These are phyloP conservation scores for Leptinotarsa texana DNA, from an alignment of 1,140 invertebrate species.

Conservation along the genomic window DNA sequence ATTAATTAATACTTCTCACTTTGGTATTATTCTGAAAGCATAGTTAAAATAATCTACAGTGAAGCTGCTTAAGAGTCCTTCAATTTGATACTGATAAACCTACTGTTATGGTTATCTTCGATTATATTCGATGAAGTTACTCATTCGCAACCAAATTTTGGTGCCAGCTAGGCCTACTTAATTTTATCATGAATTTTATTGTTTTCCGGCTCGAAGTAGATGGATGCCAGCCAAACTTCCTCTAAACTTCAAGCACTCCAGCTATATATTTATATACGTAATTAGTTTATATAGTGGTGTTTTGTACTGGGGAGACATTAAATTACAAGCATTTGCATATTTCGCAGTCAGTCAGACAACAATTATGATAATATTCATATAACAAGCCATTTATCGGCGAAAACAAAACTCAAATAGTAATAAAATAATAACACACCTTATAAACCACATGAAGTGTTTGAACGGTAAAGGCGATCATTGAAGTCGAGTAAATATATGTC, in stretches of 20 bases:
- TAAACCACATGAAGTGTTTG: constrained; percentile 48
- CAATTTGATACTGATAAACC: too few relatives aligned
- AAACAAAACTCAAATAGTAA: constrained; percentile 50
- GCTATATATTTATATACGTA: constrained; percentile 31
- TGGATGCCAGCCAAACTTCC: constrained; percentile 4
- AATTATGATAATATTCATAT: constrained; percentile 50
- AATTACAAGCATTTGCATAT: constrained; percentile 46
- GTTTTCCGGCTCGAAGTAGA: background rate
- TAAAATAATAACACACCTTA: constrained; percentile 53
- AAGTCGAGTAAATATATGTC: too few relatives aligned
- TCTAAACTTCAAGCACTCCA: constrained; percentile 29
- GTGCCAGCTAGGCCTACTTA: too few relatives aligned
- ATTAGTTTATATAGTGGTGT: constrained; percentile 49
- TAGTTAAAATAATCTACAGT: too few relatives aligned
- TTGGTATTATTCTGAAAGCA: constrained; percentile 12
- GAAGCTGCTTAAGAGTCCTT: too few relatives aligned
- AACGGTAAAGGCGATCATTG: constrained; percentile 22
- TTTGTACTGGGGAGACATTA: constrained; percentile 54
- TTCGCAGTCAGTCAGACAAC: constrained; percentile 52
- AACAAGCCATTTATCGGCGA: constrained; percentile 52
- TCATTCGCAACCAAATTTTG: too few relatives aligned
- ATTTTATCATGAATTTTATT: too few relatives aligned
- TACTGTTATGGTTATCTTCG: too few relatives aligned
- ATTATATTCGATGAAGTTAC: too few relatives aligned
- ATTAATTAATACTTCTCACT: constrained; percentile 9